These are phyloP conservation scores for Cladorhizidae sp. DNA, from an alignment of 37 sponge, comb jelly and placozoan species.

Conservation along the genomic window DNA sequence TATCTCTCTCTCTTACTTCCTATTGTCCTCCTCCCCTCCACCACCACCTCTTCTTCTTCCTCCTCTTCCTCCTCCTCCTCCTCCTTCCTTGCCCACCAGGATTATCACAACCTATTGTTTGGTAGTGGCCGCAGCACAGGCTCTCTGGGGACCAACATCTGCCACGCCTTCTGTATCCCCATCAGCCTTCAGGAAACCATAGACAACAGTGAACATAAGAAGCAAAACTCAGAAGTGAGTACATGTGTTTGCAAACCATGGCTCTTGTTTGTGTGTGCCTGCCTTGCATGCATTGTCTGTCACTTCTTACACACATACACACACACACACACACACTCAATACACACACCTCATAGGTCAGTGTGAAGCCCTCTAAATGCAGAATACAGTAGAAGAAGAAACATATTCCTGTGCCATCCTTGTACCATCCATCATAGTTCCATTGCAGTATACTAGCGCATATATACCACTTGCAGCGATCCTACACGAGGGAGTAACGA, in stretches of 20 bases:
- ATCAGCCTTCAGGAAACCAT: constrained; percentile 78
- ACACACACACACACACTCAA: too few species aligned
- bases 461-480: too few species aligned
- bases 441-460: too few species aligned
- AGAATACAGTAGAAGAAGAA: too few species aligned
- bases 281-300: not conserved
- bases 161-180: constrained; percentile 85
- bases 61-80: not conserved
- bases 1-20: too few species aligned
- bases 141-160: constrained; percentile 26
- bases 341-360: too few species aligned
- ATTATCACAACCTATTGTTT: constrained; percentile 74
- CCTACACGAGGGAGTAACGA: too few species aligned
- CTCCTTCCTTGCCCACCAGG: constrained; percentile 29
- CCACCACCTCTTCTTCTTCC: not conserved
- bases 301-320: too few species aligned
- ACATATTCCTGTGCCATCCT: too few species aligned
- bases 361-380: too few species aligned
- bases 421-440: too few species aligned
- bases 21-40: too few species aligned
- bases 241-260: not conserved
- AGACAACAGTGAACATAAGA: constrained; percentile 28
- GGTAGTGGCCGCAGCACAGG: constrained; percentile 53
- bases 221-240: constrained; percentile 24
- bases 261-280: constrained; percentile 1